Evolutionary conservation across 1,140 invertebrate species (phyloP).

Genomic region (Drosophila auraria): DNA sequence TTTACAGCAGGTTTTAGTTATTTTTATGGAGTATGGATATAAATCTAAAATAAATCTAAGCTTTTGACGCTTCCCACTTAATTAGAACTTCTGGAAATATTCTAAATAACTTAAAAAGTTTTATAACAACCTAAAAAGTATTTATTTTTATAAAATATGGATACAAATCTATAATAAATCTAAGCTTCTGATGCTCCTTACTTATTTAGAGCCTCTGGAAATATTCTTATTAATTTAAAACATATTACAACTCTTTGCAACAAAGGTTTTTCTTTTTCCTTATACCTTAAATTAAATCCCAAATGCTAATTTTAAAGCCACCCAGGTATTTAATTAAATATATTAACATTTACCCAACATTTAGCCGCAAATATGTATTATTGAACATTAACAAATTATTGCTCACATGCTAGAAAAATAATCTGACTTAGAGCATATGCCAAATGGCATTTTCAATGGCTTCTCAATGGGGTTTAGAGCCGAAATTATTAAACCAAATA

Average conservation of each 20-base stretch:
- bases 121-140: too few relatives aligned
- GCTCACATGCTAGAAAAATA: neutral
- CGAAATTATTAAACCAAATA: conserved; percentile 26
- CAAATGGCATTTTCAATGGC: neutral
- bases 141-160: too few relatives aligned
- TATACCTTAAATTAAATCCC: neutral
- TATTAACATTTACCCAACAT: neutral
- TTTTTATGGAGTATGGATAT: neutral
- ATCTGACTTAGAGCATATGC: neutral
- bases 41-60: too few relatives aligned
- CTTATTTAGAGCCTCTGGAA: neutral
- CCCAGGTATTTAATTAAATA: neutral
- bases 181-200: too few relatives aligned
- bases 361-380: neutral
- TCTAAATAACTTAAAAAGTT: too few relatives aligned
- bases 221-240: neutral
- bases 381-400: neutral
- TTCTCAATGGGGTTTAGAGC: neutral
- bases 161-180: too few relatives aligned
- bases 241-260: too few relatives aligned
- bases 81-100: too few relatives aligned
- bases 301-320: neutral
- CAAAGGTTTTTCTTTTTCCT: too few relatives aligned
- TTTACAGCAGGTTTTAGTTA: neutral
- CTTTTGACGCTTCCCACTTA: too few relatives aligned